Evolutionary conservation across 92 coral and sea anemone species (phyloP), one percentile per base, ranked within the genome.

Genomic region (Actinostola sp.): DNA sequence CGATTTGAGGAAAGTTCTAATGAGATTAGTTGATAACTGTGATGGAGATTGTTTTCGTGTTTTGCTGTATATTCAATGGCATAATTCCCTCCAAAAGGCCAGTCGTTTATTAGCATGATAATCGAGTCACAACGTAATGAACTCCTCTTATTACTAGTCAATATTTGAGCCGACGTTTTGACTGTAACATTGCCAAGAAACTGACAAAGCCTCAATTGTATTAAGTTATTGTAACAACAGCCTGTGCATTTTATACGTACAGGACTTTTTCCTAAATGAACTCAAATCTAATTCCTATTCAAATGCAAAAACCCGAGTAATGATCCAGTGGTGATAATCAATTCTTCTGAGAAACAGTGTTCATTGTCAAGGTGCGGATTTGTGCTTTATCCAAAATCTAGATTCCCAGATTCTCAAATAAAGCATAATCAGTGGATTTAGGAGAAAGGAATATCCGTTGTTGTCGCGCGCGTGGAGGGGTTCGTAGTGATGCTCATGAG

Each of bases 71-170:
- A 19, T 52, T 8, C n/a, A 50, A 12, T 51, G 44, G 32, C 24
- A 19, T 68, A 68, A 68, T 68, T 68, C 61, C 38, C 28, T 68
- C 50, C 33, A 49, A 49, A 33, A 44, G 48, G 20, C 61, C 23
- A 68, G 32, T 52, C 21, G 21, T 49, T 10, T 11, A 68, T 68
- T 68, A 30, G 74, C 74, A 68, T 68, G 48, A 68, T 33, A 68
- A 68, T 49, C 3, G 35, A 0, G 11, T 13, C 31, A 36, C 25
- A 57, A 57, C 63, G 63, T 30, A 57, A 57, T 57, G 63, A 57
- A 9, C 25, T 23, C 27, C n/a, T 36, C 42, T 36, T 27, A 57
- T 57, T 27, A 30, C 36, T 4, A 30, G 63, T 57, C 36, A 57
- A 57, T 57, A 57, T 57, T 57, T 57, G 63, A 57, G n/a, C 20